phyloP scores from a whole-genome alignment of 2,888 invertebrate species.

The Eupithecia dodoneata region DNA sequence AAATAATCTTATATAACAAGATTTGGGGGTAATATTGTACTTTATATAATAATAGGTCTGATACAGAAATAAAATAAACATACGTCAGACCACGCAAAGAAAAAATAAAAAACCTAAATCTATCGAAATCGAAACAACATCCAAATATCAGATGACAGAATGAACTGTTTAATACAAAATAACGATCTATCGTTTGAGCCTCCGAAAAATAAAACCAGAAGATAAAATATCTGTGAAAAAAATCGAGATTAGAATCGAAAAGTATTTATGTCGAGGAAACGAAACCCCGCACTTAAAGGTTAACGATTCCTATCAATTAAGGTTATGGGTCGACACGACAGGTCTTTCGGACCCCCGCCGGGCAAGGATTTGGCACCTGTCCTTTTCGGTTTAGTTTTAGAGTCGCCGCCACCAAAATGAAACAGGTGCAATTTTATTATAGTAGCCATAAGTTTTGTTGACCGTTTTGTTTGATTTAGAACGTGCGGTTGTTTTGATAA shows the following conservation, averaged over 20 bases:
- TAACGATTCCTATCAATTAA: constrained; percentile 84
- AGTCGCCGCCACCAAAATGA: constrained; percentile 68
- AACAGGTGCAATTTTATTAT: constrained; percentile 72
- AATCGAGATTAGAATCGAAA: constrained; percentile 76
- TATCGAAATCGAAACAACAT: constrained; percentile 63
- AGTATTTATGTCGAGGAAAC: constrained; percentile 80
- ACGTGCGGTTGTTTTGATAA: neutral
- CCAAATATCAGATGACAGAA: constrained; percentile 81
- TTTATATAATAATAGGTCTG: neutral
- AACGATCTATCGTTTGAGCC: constrained; percentile 77
- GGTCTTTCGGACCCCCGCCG: constrained; percentile 73
- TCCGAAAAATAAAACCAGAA: constrained; percentile 80
- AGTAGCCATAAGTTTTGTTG: constrained; percentile 50
- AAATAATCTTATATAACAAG: neutral
- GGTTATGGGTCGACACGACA: constrained; percentile 79
- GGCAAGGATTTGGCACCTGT: constrained; percentile 79
- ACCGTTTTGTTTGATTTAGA: constrained; percentile 11
- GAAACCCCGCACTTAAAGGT: constrained; percentile 79
- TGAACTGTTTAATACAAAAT: constrained; percentile 81
- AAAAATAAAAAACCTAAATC: constrained; percentile 52
- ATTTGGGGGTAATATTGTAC: neutral
- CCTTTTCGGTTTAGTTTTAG: constrained; percentile 73
- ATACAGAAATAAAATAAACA: neutral
- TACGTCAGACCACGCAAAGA: constrained; percentile 62
- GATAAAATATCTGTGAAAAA: constrained; percentile 77